Percentiles rank a stretch among this genome's conserved stretches.
Conservation (phyloP, 2,113 vertebrate genomes). For the Cettia cetti region DNA sequence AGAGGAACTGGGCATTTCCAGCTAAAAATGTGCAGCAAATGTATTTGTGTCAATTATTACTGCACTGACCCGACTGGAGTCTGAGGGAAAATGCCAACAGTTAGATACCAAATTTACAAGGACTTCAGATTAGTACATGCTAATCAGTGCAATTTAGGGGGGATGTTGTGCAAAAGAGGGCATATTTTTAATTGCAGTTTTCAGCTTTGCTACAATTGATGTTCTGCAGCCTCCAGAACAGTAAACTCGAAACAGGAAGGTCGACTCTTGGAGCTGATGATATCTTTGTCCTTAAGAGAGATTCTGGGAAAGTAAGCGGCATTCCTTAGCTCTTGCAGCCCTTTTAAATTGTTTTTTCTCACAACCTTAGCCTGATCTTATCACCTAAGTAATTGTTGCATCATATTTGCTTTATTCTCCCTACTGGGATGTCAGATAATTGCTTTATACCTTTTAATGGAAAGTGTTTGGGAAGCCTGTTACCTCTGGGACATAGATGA, state of each 20-base stretch:
- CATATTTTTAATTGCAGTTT: background rate
- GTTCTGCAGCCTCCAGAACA: background rate
- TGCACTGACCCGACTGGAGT: constrained; percentile 4
- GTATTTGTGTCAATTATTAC: constrained; percentile 71
- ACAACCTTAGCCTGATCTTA: constrained; percentile 15
- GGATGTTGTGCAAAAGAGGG: background rate
- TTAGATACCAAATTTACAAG: constrained; percentile 19
- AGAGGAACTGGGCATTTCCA: constrained; percentile 26
- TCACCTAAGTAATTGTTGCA: constrained; percentile 26
- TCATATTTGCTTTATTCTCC: constrained; percentile 27
- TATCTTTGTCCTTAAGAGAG: constrained; percentile 2
- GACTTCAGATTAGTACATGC: constrained; percentile 37
- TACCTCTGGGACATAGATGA: background rate
- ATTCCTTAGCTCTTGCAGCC: constrained; percentile 31
- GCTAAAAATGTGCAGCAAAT: constrained; percentile 54
- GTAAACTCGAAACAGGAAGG: constrained; percentile 29
- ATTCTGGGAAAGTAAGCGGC: constrained; percentile 28
- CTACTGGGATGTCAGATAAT: constrained; percentile 27
- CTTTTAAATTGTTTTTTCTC: constrained; percentile 57
- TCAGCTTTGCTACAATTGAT: background rate
- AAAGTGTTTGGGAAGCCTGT: background rate
- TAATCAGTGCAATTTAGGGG: constrained; percentile 12
- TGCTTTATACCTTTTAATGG: constrained; percentile 1
- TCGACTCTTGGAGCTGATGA: background rate
- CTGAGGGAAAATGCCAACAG: constrained; percentile 14